phyloP scores from a whole-genome alignment of 1,140 invertebrate species.

The Cheumatopsyche charites region DNA sequence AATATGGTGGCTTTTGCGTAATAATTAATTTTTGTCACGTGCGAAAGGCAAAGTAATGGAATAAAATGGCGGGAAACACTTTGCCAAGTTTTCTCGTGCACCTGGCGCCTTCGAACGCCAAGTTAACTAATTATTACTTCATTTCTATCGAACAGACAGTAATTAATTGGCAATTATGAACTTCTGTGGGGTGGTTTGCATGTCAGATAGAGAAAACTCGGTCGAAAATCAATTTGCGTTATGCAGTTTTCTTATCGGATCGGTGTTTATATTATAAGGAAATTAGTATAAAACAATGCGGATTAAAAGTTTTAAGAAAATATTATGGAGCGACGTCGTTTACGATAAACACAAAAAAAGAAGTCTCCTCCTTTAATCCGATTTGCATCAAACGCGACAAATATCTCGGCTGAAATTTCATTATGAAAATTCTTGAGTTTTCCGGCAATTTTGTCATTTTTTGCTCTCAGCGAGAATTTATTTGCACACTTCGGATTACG shows the following conservation, averaged over 20 bases:
- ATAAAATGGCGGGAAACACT: neutral
- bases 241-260: too few relatives aligned
- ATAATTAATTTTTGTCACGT: too few relatives aligned
- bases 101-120: neutral
- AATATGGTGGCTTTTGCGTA: too few relatives aligned
- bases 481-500: too few relatives aligned
- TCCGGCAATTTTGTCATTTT: too few relatives aligned
- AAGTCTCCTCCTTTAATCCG: conserved; percentile 12
- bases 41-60: neutral
- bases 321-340: conserved; percentile 1
- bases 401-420: conserved; percentile 13
- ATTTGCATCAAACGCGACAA: conserved; percentile 8
- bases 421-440: conserved; percentile 18
- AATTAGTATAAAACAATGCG: too few relatives aligned
- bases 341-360: neutral
- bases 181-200: neutral
- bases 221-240: too few relatives aligned
- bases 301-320: conserved; percentile 3
- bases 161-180: conserved; percentile 33
- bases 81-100: conserved; percentile 13
- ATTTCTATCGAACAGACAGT: conserved; percentile 25
- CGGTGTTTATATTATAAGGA: too few relatives aligned
- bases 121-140: conserved; percentile 16
- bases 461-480: too few relatives aligned
- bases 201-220: too few relatives aligned